These are phyloP conservation scores for Urocitellus parryii DNA, from an alignment of 2,113 vertebrate genomes.

Conservation along the genomic window DNA sequence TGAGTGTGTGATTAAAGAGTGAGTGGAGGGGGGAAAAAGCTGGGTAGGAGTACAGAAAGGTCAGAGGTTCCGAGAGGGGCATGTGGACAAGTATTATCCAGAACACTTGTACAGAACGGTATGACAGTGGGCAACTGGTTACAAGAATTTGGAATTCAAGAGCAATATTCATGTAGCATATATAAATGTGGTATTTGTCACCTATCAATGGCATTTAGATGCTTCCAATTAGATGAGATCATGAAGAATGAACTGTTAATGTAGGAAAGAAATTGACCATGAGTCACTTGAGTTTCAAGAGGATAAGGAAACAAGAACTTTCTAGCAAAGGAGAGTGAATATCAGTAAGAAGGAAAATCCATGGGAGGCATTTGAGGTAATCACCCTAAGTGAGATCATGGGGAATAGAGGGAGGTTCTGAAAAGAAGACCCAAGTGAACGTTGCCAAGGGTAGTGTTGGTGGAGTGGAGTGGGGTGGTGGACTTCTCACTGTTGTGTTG, in stretches of 20 bases:
- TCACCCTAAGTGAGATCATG: not conserved
- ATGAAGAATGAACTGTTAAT: not conserved
- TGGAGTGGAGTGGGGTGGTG: rapidly evolving
- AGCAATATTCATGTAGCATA: not conserved
- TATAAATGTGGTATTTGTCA: not conserved
- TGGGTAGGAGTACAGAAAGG: not conserved
- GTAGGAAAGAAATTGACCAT: not conserved
- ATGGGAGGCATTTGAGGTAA: not conserved
- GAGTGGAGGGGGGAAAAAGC: rapidly evolving
- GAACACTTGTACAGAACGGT: rapidly evolving
- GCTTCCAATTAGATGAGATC: not conserved
- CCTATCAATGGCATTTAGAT: not conserved
- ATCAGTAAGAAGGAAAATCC: not conserved
- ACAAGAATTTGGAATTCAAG: not conserved
- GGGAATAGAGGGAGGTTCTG: not conserved
- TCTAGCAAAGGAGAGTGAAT: not conserved
- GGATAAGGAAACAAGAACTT: not conserved
- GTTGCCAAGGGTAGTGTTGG: not conserved
- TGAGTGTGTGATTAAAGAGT: not conserved
- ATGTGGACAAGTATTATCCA: no score
- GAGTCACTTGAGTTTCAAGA: not conserved
- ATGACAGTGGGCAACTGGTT: not conserved
- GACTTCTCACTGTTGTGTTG: no score
- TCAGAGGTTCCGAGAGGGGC: not conserved
- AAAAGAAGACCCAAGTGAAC: not conserved